Percentiles rank a stretch among this genome's conserved stretches.
Evolutionary conservation across 2,113 vertebrate species (phyloP).

Genomic region (Mustela nigripes): DNA sequence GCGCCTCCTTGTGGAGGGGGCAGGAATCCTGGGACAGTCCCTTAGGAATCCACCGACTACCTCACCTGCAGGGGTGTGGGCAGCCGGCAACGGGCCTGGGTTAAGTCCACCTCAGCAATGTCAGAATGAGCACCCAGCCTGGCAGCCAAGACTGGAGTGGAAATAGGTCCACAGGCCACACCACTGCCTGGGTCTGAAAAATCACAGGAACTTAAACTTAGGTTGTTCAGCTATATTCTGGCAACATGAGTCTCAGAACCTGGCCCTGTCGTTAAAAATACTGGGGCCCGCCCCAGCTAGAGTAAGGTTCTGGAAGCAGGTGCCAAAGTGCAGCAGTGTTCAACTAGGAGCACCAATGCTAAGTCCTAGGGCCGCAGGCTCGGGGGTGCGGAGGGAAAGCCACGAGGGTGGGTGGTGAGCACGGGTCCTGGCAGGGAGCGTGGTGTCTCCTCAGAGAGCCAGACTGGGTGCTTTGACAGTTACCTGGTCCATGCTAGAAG

Average conservation of each 20-base stretch:
- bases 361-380: not conserved
- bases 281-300: not conserved
- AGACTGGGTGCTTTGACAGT: not conserved
- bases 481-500: not conserved
- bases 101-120: fast-evolving
- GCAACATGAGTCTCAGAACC: not conserved
- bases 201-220: not conserved
- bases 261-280: not conserved
- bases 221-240: not conserved
- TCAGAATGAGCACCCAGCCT: not conserved
- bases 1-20: not conserved
- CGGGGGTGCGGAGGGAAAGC: not conserved
- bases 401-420: not conserved
- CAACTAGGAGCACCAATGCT: not conserved
- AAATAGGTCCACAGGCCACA: not conserved
- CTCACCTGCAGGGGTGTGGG: not conserved
- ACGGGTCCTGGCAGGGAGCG: not conserved
- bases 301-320: not conserved
- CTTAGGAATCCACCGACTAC: not conserved
- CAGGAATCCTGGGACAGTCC: not conserved
- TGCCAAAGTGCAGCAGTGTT: fast-evolving
- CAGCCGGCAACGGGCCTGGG: not conserved
- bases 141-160: not conserved
- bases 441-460: fast-evolving
- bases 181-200: not conserved